Percentiles rank a stretch among this genome's conserved stretches.
Evolutionary conservation across 2,888 invertebrate species (phyloP).

Genomic region (Rhamphomyia laevipes): DNA sequence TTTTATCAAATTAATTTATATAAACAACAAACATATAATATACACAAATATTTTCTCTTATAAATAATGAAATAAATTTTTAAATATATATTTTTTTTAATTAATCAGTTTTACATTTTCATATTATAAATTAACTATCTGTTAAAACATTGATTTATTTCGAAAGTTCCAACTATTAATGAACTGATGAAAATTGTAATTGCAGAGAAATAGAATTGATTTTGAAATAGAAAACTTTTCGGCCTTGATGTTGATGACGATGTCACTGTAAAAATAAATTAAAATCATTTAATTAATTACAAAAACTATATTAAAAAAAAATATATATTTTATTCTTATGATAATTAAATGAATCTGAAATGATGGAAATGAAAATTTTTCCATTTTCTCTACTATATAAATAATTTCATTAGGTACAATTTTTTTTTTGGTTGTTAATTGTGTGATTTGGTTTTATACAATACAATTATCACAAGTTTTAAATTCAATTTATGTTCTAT

Average conservation of each 20-base stretch:
- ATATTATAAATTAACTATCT: background rate
- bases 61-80: background rate
- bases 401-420: too few species aligned
- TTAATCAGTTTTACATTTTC: background rate
- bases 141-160: background rate
- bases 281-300: background rate
- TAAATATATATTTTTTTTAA: background rate
- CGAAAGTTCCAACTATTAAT: background rate
- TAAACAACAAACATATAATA: background rate
- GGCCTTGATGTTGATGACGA: conserved; percentile 1
- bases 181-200: too few species aligned
- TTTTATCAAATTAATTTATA: background rate
- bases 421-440: too few species aligned
- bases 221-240: background rate
- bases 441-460: too few species aligned
- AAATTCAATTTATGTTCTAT: too few species aligned
- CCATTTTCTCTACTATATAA: too few species aligned
- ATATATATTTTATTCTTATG: too few species aligned
- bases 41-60: background rate
- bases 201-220: background rate
- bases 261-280: conserved; percentile 4
- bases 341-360: too few species aligned
- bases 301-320: too few species aligned
- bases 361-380: too few species aligned
- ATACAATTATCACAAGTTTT: too few species aligned